Evolutionary conservation across 2,797 vertebrate genomes (phyloP), one percentile per base, ranked within the genome.

Genomic region (Phylloscopus collybita): DNA sequence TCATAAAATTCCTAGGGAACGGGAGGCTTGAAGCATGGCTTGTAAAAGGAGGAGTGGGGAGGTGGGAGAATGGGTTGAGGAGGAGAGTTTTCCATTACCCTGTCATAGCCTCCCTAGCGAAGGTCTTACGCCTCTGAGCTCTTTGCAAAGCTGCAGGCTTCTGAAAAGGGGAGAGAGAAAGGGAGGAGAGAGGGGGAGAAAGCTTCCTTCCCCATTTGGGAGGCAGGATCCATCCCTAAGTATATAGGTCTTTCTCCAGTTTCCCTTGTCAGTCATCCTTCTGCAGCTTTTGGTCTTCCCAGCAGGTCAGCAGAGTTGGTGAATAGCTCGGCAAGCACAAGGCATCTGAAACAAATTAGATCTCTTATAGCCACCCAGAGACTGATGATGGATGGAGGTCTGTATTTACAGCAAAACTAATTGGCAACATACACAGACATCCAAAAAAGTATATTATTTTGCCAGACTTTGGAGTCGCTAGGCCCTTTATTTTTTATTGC

Each of bases 311-410:
- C 98, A 96, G 97, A 96, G 97, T 94, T 97, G 98, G 98, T 98
- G 98, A 98, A 97, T 98, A 97, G 97, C 97, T 98, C 97, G 96
- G 98, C 96, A 96, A 98, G 98, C 97, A 96, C 57, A 71, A 98
- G 98, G 98, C 99, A 99, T 99, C 98, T 99, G 99, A 98, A 99
- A 99, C 98, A 98, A 98, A 99, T 99, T 99, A 99, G 98, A 98
- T 98, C 98, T 96, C 97, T 98, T 98, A 98, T 98, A 99, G 98
- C 99, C 99, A 99, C 99, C 99, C 99, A 99, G 99, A 99, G 98
- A 98, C 98, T 98, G 98, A 98, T 99, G 99, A 99, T 99, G 98
- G 99, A 99, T 99, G 98, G 98, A 98, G 98, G 98, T 98, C 98
- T 98, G 98, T 98, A 98, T 99, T 99, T 99, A 99, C 98, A 98